Conservation (phyloP, 2,888 invertebrate species). For the Ichneumon xanthorius region DNA sequence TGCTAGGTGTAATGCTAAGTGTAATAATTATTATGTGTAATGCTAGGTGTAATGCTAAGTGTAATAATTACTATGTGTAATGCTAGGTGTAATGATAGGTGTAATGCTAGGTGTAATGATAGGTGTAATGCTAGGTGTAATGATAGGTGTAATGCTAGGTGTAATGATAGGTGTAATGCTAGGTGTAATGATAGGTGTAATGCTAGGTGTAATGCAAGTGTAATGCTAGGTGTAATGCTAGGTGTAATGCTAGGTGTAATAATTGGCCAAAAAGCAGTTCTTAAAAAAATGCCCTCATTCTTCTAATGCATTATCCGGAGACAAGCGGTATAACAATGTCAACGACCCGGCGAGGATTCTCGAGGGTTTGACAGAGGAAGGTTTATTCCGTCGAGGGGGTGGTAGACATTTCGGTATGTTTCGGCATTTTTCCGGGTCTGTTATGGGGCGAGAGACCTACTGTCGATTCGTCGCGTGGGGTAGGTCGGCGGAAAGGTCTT, state of each 20-base stretch:
- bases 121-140: too few relatives aligned
- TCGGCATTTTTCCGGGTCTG: conserved; percentile 74
- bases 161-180: too few relatives aligned
- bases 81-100: too few relatives aligned
- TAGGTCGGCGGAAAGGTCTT: conserved; percentile 67
- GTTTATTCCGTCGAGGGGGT: conserved; percentile 54
- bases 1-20: neutral
- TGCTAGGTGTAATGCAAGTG: neutral
- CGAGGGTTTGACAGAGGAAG: conserved; percentile 69
- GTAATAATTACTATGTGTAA: too few relatives aligned
- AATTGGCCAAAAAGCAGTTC: neutral
- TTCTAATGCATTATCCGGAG: conserved; percentile 1
- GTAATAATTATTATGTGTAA: neutral
- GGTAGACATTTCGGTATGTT: conserved; percentile 70
- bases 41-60: too few relatives aligned
- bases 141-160: too few relatives aligned
- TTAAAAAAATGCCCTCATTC: neutral
- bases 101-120: too few relatives aligned
- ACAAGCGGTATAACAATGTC: conserved; percentile 67
- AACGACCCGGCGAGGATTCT: conserved; percentile 72
- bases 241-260: neutral
- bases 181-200: too few relatives aligned
- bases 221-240: neutral
- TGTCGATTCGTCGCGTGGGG: conserved; percentile 68
- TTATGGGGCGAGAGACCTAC: conserved; percentile 45